Percentiles rank a stretch among this genome's conserved stretches.
phyloP scores from a whole-genome alignment of 92 coral and sea anemone genomes.

The Nematostella vectensis region DNA sequence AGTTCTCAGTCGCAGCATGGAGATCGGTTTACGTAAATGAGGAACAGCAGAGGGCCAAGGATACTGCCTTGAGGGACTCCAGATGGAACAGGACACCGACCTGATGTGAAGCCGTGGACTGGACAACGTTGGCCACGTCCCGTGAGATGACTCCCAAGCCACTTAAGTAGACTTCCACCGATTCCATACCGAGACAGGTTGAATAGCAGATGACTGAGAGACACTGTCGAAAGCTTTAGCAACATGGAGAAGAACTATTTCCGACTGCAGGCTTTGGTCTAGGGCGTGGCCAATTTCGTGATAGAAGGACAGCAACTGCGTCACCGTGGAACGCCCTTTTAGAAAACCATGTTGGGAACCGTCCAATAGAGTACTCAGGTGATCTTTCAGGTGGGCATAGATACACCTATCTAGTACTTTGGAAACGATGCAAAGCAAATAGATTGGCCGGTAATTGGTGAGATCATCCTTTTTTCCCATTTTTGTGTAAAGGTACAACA shows the following conservation, averaged over 20 bases:
- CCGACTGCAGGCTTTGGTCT: constrained; percentile 5
- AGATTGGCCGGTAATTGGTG: constrained; percentile 3
- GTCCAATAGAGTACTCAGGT: not conserved
- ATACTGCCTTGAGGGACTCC: constrained; percentile 27
- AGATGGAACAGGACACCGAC: constrained; percentile 23
- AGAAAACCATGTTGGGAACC: constrained; percentile 16
- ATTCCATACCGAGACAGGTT: constrained; percentile 13
- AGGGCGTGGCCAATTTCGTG: constrained; percentile 13
- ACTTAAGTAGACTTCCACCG: constrained; percentile 16
- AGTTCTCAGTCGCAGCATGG: not conserved
- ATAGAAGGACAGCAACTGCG: constrained; percentile 20
- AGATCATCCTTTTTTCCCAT: constrained; percentile 11
- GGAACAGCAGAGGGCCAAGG: constrained; percentile 18
- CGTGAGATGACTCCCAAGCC: constrained; percentile 18
- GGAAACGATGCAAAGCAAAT: constrained; percentile 1
- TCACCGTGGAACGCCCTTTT: constrained; percentile 14
- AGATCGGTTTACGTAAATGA: constrained; percentile 5
- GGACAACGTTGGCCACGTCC: constrained; percentile 20
- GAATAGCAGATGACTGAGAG: constrained; percentile 7
- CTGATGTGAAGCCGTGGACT: constrained; percentile 25
- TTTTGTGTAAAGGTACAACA: constrained; percentile 28
- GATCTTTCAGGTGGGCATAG: constrained; percentile 3
- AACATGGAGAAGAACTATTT: constrained; percentile 1
- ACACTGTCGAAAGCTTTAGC: constrained; percentile 16
- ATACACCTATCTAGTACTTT: constrained; percentile 23